These are phyloP conservation scores for Fabriciana adippe DNA, from an alignment of 2,888 invertebrate species.

Conservation along the genomic window DNA sequence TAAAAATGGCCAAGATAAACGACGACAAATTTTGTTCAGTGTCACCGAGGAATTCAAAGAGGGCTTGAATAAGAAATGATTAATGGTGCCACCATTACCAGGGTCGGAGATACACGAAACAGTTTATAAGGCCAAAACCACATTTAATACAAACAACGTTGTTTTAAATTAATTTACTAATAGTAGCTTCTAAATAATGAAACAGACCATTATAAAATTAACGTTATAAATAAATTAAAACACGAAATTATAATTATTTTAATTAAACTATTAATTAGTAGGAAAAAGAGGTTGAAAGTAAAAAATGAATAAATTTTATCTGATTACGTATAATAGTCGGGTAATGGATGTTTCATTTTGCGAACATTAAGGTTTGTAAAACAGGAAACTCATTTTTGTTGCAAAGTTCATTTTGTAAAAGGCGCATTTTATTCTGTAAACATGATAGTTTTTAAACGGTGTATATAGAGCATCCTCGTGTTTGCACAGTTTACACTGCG, in stretches of 20 bases:
- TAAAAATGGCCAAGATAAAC: constrained; percentile 51
- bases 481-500: constrained; percentile 13
- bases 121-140: constrained; percentile 50
- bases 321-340: not conserved
- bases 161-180: not conserved
- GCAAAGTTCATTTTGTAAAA: not conserved
- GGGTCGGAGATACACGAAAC: constrained; percentile 52
- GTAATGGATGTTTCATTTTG: not conserved
- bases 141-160: not conserved
- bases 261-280: too few species aligned
- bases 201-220: not conserved
- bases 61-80: constrained; percentile 55
- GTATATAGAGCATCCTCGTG: not conserved
- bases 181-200: not conserved
- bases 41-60: constrained; percentile 46
- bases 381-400: not conserved
- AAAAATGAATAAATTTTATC: not conserved
- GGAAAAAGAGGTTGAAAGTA: too few species aligned
- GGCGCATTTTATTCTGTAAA: not conserved
- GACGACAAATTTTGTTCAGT: constrained; percentile 54
- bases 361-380: too few species aligned
- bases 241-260: too few species aligned
- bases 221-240: too few species aligned
- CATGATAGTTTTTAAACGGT: constrained; percentile 17
- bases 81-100: constrained; percentile 61